Percentiles rank a stretch among this genome's conserved stretches.
Evolutionary conservation across 1,140 invertebrate species (phyloP).

Genomic region (Pomacea maculata): DNA sequence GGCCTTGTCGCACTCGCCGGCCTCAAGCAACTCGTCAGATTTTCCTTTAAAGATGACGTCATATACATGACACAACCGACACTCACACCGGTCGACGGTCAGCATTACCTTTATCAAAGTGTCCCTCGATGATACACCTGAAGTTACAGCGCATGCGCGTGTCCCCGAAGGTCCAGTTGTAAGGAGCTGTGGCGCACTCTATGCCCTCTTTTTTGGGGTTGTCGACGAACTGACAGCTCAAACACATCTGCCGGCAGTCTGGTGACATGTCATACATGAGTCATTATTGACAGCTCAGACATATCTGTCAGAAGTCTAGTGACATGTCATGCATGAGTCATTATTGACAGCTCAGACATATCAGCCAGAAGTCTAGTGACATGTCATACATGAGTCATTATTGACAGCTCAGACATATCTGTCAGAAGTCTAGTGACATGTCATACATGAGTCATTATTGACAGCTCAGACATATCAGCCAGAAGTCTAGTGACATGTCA

Average conservation of each 20-base stretch:
- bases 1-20: background rate
- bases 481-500: too few relatives aligned
- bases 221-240: conserved; percentile 16
- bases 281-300: too few relatives aligned
- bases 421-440: background rate
- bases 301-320: too few relatives aligned
- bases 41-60: background rate
- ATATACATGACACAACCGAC: background rate
- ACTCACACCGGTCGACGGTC: background rate
- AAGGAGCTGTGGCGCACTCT: conserved; percentile 19
- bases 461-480: too few relatives aligned
- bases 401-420: conserved; percentile 26
- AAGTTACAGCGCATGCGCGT: conserved; percentile 22
- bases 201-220: conserved; percentile 16
- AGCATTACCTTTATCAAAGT: conserved; percentile 20
- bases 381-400: too few relatives aligned
- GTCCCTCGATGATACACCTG: conserved; percentile 5
- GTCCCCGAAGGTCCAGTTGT: conserved; percentile 26
- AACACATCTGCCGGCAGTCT: conserved; percentile 24
- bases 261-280: background rate
- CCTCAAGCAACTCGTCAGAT: background rate
- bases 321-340: too few relatives aligned
- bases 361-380: too few relatives aligned
- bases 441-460: too few relatives aligned
- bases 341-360: too few relatives aligned